Conservation (phyloP, 1,140 invertebrate genomes). For the Dufourea novaeangliae region DNA sequence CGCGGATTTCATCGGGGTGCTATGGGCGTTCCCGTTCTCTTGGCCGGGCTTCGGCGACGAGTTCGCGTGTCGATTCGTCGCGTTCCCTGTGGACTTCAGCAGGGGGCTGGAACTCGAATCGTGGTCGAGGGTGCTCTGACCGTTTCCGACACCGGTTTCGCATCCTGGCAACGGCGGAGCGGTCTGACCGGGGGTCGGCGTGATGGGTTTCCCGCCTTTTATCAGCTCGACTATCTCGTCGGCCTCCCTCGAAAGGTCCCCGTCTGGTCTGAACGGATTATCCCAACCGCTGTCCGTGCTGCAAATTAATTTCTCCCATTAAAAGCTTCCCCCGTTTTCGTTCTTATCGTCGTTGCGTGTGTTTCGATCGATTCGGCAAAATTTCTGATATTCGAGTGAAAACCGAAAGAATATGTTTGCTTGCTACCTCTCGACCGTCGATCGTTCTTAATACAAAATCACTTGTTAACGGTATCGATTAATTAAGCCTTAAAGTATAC, state of each 20-base stretch:
- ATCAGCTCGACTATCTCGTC: slow-evolving; percentile 97
- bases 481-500: too few species aligned
- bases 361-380: too few species aligned
- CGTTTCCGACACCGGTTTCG: slow-evolving; percentile 61
- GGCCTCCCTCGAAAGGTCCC: slow-evolving; percentile 95
- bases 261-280: slow-evolving; percentile 98
- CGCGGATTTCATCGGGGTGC: slow-evolving; percentile 75
- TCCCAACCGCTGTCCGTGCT: slow-evolving; percentile 97
- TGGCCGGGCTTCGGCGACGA: slow-evolving; percentile 72
- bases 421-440: too few species aligned
- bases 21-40: slow-evolving; percentile 78
- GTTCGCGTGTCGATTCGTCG: slow-evolving; percentile 69
- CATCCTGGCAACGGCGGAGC: slow-evolving; percentile 77
- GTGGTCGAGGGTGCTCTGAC: slow-evolving; percentile 60
- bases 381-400: too few species aligned
- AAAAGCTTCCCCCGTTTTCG: neutral
- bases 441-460: too few species aligned
- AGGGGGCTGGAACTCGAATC: slow-evolving; percentile 77
- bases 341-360: neutral
- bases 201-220: slow-evolving; percentile 93
- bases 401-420: too few species aligned
- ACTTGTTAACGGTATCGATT: too few species aligned
- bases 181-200: slow-evolving; percentile 84
- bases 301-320: slow-evolving; percentile 74
- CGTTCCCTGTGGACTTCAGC: slow-evolving; percentile 70